Conservation (phyloP, 64 coral and sea anemone genomes). For the Pocillopora verrucosa region DNA sequence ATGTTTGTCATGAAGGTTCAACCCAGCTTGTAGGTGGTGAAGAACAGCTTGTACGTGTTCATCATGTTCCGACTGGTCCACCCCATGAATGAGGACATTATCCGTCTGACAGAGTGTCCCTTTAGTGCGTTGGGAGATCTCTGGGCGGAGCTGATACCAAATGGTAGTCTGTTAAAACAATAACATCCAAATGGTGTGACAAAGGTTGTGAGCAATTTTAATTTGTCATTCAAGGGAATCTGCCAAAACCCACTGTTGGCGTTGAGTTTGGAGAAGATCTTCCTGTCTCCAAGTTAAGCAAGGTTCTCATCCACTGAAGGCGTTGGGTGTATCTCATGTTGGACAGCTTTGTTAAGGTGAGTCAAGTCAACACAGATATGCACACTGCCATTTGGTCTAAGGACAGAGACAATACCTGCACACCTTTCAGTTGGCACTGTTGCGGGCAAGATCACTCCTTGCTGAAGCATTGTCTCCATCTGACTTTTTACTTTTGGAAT, state of each 20-base stretch:
- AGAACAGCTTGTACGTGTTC: neutral
- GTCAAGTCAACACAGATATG: slow-evolving; percentile 37
- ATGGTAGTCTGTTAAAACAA: slow-evolving; percentile 18
- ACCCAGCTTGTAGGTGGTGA: neutral
- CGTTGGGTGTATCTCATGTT: too few species aligned
- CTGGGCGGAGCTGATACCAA: slow-evolving; percentile 31
- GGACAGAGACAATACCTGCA: slow-evolving; percentile 19
- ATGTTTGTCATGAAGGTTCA: slow-evolving; percentile 27
- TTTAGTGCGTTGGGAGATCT: slow-evolving; percentile 16
- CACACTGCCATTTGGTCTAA: slow-evolving; percentile 24
- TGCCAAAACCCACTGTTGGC: too few species aligned
- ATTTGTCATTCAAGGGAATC: too few species aligned
- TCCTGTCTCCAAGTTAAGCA: too few species aligned
- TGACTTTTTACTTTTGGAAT: slow-evolving; percentile 19
- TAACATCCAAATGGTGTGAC: too few species aligned
- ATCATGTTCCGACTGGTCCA: neutral
- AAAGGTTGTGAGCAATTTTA: too few species aligned
- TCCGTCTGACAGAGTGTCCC: slow-evolving; percentile 41
- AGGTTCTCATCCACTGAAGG: too few species aligned
- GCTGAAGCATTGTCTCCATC: slow-evolving; percentile 25
- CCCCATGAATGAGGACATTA: slow-evolving; percentile 10
- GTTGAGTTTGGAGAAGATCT: too few species aligned
- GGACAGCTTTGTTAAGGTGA: neutral
- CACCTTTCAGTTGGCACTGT: slow-evolving; percentile 42
- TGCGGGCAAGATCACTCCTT: slow-evolving; percentile 31